These are phyloP conservation scores for Cynoglossus semilaevis DNA, from an alignment of 2,113 vertebrate species.

Conservation along the genomic window DNA sequence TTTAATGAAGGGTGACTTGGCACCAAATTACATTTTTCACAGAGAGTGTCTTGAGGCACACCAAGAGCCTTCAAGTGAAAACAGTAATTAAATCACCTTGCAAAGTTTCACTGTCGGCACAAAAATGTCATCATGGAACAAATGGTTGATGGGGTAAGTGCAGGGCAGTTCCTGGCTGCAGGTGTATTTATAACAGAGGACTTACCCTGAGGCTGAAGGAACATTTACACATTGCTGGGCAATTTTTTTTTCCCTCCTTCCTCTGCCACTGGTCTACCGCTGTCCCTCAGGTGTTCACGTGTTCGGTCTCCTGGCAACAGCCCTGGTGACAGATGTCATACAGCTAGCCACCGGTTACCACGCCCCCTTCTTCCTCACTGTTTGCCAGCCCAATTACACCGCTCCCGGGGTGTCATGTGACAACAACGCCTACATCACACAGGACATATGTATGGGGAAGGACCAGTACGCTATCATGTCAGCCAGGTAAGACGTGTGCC, in stretches of 20 bases:
- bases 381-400: conserved; percentile 97
- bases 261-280: neutral
- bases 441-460: conserved; percentile 90
- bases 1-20: conserved; percentile 46
- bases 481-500: conserved; percentile 69
- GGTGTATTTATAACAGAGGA: conserved; percentile 7
- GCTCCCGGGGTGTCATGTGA: conserved; percentile 90
- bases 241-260: conserved; percentile 11
- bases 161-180: neutral
- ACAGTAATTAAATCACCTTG: conserved; percentile 48
- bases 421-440: conserved; percentile 89
- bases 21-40: conserved; percentile 27
- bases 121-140: conserved; percentile 11
- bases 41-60: conserved; percentile 40
- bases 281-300: conserved; percentile 87
- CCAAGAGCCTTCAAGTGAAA: conserved; percentile 59
- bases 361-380: conserved; percentile 94
- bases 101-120: conserved; percentile 14
- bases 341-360: conserved; percentile 96
- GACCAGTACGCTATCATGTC: conserved; percentile 93
- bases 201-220: conserved; percentile 7
- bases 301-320: conserved; percentile 94
- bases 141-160: conserved; percentile 13
- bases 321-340: conserved; percentile 94
- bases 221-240: conserved; percentile 25